Percentiles rank a stretch among this genome's conserved stretches.
phyloP scores from a whole-genome alignment of 2,888 invertebrate genomes.

The Hedya salicella region DNA sequence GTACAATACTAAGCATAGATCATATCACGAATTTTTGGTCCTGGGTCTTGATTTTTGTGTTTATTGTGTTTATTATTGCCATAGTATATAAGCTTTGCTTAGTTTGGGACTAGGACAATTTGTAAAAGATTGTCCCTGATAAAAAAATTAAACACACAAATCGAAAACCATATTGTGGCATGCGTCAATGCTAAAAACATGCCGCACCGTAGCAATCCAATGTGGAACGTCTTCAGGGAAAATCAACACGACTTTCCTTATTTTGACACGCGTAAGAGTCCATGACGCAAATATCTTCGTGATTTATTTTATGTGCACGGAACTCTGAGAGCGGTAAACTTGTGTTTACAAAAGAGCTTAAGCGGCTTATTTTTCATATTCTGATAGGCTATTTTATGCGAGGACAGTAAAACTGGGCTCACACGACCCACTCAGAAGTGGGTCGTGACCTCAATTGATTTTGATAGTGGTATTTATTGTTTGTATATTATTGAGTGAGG shows the following conservation, averaged over 20 bases:
- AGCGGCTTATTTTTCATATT: background rate
- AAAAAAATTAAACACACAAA: too few relatives aligned
- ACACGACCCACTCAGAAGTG: background rate
- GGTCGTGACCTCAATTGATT: slow-evolving; percentile 24
- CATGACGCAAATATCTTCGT: slow-evolving; percentile 32
- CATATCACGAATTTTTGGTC: too few relatives aligned
- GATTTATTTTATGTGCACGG: slow-evolving; percentile 35
- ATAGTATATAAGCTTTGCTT: too few relatives aligned
- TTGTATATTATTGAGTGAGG: background rate
- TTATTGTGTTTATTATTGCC: too few relatives aligned
- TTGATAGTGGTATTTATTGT: slow-evolving; percentile 10
- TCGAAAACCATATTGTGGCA: too few relatives aligned
- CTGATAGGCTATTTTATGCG: background rate
- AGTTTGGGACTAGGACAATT: too few relatives aligned
- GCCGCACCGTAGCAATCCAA: too few relatives aligned
- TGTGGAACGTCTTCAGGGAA: background rate
- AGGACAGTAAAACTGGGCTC: background rate
- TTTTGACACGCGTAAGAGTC: slow-evolving; percentile 29
- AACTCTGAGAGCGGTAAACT: slow-evolving; percentile 8
- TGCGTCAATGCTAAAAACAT: too few relatives aligned
- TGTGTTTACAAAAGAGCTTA: background rate
- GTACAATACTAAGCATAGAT: too few relatives aligned
- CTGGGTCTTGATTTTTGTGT: too few relatives aligned
- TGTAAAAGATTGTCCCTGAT: too few relatives aligned
- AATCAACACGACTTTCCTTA: slow-evolving; percentile 21